These are phyloP conservation scores for Hypotaenidia okinawae DNA, from an alignment of 2,797 vertebrate species.

Conservation along the genomic window DNA sequence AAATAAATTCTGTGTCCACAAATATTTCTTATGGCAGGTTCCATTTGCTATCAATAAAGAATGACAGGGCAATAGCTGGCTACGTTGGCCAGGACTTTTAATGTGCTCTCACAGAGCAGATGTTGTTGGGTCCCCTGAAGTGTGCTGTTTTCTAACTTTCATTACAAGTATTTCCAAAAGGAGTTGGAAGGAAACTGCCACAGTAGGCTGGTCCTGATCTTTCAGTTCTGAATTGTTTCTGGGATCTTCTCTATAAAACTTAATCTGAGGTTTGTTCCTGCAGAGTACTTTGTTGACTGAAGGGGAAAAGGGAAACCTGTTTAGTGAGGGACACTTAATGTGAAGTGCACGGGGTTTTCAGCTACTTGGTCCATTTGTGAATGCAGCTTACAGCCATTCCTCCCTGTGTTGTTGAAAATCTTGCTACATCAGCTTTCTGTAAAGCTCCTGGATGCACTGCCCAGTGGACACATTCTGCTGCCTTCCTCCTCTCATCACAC, in stretches of 20 bases:
- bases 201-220: not conserved
- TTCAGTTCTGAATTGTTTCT: not conserved
- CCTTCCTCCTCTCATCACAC: not conserved
- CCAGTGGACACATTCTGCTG: not conserved
- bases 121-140: not conserved
- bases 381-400: not conserved
- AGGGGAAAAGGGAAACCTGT: not conserved
- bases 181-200: not conserved
- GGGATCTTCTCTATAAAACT: not conserved
- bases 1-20: not conserved
- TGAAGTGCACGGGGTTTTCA: not conserved
- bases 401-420: not conserved
- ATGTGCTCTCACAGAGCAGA: not conserved
- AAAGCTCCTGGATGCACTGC: not conserved
- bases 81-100: not conserved
- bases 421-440: not conserved
- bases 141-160: not conserved
- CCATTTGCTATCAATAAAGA: not conserved
- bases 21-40: slow-evolving; percentile 9
- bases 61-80: not conserved
- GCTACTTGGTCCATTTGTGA: not conserved
- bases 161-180: slow-evolving; percentile 11
- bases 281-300: not conserved
- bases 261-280: not conserved
- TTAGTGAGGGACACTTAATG: not conserved